phyloP scores from a whole-genome alignment of 2,797 vertebrate species.

The Anguilla marmorata region DNA sequence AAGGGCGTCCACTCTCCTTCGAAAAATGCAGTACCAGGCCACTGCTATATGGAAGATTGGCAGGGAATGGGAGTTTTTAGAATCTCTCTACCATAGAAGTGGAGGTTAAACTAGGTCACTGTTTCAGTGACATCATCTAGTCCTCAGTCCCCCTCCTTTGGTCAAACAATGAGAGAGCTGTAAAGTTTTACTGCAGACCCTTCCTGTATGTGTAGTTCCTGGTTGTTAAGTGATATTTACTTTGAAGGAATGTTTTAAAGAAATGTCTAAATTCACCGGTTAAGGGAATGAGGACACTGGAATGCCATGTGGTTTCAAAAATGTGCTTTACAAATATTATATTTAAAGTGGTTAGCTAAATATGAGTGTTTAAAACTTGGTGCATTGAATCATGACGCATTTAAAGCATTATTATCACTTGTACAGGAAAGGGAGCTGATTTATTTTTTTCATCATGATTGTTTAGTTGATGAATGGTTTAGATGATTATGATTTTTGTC shows the following conservation, averaged over 20 bases:
- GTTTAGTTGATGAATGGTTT: too few relatives aligned
- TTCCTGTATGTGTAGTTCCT: neutral
- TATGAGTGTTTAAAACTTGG: too few relatives aligned
- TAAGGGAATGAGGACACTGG: neutral
- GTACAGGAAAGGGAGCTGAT: too few relatives aligned
- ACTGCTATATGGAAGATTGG: neutral
- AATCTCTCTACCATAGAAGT: neutral
- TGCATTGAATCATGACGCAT: too few relatives aligned
- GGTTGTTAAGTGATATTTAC: neutral
- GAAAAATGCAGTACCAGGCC: too few relatives aligned
- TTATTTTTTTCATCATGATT: too few relatives aligned
- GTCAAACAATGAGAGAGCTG: neutral
- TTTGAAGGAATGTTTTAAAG: neutral
- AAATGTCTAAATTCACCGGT: neutral
- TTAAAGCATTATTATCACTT: too few relatives aligned
- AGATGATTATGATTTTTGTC: too few relatives aligned
- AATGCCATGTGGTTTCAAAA: neutral
- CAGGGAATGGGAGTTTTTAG: neutral
- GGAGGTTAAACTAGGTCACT: neutral
- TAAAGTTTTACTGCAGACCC: neutral
- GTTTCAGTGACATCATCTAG: neutral
- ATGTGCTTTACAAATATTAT: neutral
- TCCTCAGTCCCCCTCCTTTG: neutral
- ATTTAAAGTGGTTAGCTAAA: too few relatives aligned
- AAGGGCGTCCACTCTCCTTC: too few relatives aligned